These are phyloP conservation scores for Caenorhabditis tropicalis DNA, from an alignment of 1,140 invertebrate species.

Conservation along the genomic window DNA sequence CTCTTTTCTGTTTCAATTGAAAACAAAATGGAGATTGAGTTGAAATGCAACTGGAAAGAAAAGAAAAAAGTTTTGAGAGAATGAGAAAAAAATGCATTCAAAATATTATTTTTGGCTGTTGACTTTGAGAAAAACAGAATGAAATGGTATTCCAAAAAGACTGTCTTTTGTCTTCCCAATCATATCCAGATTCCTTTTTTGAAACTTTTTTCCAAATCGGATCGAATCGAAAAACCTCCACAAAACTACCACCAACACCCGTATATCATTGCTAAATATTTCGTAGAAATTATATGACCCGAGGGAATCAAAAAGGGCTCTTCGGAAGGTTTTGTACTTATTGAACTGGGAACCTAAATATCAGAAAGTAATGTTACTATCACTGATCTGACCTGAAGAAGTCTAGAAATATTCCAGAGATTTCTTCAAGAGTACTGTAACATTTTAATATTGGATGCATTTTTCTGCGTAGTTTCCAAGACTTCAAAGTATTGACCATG, in stretches of 20 bases:
- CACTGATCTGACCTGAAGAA: too few relatives aligned
- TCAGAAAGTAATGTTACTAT: too few relatives aligned
- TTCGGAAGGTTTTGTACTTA: not conserved
- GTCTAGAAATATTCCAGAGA: too few relatives aligned
- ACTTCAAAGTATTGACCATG: too few relatives aligned
- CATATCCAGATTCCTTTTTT: too few relatives aligned
- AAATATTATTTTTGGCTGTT: too few relatives aligned
- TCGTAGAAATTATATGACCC: constrained; percentile 29
- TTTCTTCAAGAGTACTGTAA: too few relatives aligned
- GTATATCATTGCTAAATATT: constrained; percentile 28
- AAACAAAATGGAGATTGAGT: constrained; percentile 18
- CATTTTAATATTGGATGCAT: too few relatives aligned
- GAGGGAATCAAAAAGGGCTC: not conserved
- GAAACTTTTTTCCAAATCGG: too few relatives aligned
- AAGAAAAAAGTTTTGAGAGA: constrained; percentile 13
- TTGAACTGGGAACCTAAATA: not conserved
- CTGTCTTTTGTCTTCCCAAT: too few relatives aligned
- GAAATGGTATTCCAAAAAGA: not conserved
- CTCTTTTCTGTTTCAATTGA: not conserved
- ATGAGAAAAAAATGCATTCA: not conserved
- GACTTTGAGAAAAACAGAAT: not conserved
- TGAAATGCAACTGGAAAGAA: not conserved
- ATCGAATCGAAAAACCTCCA: not conserved
- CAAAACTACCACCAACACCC: not conserved
- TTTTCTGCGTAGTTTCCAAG: too few relatives aligned